Conservation (phyloP, 2,797 vertebrate genomes). For the Epinephelus coioides region DNA sequence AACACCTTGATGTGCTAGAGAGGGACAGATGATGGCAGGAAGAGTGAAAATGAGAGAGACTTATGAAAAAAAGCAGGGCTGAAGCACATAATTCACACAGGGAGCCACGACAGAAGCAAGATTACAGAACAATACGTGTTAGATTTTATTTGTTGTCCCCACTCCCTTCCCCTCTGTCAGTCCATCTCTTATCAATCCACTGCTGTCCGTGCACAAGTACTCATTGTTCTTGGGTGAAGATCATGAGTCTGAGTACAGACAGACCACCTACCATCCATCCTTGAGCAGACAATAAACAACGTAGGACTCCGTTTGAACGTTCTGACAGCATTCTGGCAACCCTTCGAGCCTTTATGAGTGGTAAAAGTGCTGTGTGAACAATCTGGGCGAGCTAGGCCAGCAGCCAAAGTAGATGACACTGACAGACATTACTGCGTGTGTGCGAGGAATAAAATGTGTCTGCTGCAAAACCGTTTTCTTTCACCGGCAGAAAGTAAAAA, state of each 20-base stretch:
- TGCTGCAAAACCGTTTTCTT: constrained; percentile 72
- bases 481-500: constrained; percentile 75
- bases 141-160: constrained; percentile 42
- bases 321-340: constrained; percentile 60
- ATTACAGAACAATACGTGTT: constrained; percentile 42
- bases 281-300: constrained; percentile 58
- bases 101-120: constrained; percentile 15
- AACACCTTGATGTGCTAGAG: constrained; percentile 42
- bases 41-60: constrained; percentile 14
- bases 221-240: constrained; percentile 51
- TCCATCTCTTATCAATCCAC: constrained; percentile 40
- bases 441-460: constrained; percentile 62
- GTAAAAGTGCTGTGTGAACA: constrained; percentile 71
- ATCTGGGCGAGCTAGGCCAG: constrained; percentile 62
- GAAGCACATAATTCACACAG: constrained; percentile 39
- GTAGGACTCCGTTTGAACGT: constrained; percentile 28
- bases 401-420: constrained; percentile 65
- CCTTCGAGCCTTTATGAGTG: constrained; percentile 46
- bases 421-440: constrained; percentile 56
- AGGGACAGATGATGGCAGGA: constrained; percentile 18
- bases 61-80: neutral
- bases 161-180: neutral
- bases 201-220: constrained; percentile 17
- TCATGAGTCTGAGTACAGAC: constrained; percentile 34
- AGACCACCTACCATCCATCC: constrained; percentile 67